These are phyloP conservation scores for Pogona vitticeps DNA, from an alignment of 2,113 vertebrate genomes.

Conservation along the genomic window DNA sequence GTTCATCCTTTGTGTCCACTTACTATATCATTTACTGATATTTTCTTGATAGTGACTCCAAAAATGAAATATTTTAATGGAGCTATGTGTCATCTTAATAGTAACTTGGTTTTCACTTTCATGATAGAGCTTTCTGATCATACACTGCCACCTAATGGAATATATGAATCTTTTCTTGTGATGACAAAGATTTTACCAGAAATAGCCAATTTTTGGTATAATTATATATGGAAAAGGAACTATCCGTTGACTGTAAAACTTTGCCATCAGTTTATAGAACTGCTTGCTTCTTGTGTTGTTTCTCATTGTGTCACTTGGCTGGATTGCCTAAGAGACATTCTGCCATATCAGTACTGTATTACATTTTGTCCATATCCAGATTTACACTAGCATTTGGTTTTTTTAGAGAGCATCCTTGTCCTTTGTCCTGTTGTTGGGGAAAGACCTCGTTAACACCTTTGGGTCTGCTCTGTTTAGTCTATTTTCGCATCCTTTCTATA, in stretches of 20 bases:
- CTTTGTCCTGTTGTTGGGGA: constrained; percentile 4
- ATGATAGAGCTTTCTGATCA: constrained; percentile 48
- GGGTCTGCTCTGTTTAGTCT: constrained; percentile 57
- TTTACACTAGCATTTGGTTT: neutral
- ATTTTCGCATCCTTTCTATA: constrained; percentile 32
- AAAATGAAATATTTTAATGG: constrained; percentile 53
- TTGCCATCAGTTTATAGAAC: neutral
- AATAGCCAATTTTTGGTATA: neutral
- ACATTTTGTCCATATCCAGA: neutral
- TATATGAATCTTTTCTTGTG: neutral
- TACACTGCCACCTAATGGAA: constrained; percentile 83
- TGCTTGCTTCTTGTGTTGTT: neutral
- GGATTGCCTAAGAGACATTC: neutral
- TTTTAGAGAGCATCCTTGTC: constrained; percentile 8
- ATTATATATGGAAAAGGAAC: neutral
- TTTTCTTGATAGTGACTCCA: constrained; percentile 68
- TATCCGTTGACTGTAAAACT: neutral
- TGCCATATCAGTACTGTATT: constrained; percentile 12
- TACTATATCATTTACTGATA: constrained; percentile 72
- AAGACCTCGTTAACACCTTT: constrained; percentile 54
- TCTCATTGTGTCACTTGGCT: neutral
- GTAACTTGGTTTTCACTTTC: constrained; percentile 7
- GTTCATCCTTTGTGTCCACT: constrained; percentile 22
- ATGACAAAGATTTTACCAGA: neutral
- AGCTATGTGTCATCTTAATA: constrained; percentile 48